Conservation (phyloP, 2,113 vertebrate species). For the Phodopus roborovskii region DNA sequence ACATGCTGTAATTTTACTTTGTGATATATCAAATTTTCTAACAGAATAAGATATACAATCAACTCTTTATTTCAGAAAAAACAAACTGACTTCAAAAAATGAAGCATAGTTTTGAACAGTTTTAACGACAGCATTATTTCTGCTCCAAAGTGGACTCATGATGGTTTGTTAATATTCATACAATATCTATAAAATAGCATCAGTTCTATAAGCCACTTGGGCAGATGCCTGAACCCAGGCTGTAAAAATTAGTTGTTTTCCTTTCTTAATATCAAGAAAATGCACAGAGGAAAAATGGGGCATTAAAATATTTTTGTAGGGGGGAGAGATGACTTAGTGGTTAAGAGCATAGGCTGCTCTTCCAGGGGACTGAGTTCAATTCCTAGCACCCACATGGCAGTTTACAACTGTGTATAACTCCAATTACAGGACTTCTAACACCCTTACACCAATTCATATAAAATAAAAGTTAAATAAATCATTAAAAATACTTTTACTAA, state of each 20-base stretch:
- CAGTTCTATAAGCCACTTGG: neutral
- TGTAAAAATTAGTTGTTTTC: constrained; percentile 55
- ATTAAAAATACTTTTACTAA: constrained; percentile 23
- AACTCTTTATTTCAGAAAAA: constrained; percentile 87
- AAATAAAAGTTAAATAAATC: too few relatives aligned
- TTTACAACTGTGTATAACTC: too few relatives aligned
- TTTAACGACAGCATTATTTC: constrained; percentile 84
- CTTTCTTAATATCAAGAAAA: constrained; percentile 57
- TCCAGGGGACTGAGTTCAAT: too few relatives aligned
- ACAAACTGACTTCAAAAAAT: constrained; percentile 86
- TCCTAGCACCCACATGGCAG: too few relatives aligned
- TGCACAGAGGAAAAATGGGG: neutral
- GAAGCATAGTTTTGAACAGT: constrained; percentile 84
- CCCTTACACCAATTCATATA: too few relatives aligned
- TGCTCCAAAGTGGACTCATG: constrained; percentile 74
- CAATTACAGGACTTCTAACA: too few relatives aligned
- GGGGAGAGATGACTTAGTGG: too few relatives aligned
- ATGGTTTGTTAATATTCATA: constrained; percentile 64
- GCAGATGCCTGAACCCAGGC: constrained; percentile 15
- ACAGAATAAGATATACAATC: constrained; percentile 87
- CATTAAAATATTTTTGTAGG: constrained; percentile 10
- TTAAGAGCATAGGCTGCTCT: too few relatives aligned
- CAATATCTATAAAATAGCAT: constrained; percentile 44
- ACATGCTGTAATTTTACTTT: constrained; percentile 86
- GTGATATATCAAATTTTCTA: constrained; percentile 87